Evolutionary conservation across 2,113 vertebrate species (phyloP), one percentile per base, ranked within the genome.

Genomic region (Larimichthys crocea): DNA sequence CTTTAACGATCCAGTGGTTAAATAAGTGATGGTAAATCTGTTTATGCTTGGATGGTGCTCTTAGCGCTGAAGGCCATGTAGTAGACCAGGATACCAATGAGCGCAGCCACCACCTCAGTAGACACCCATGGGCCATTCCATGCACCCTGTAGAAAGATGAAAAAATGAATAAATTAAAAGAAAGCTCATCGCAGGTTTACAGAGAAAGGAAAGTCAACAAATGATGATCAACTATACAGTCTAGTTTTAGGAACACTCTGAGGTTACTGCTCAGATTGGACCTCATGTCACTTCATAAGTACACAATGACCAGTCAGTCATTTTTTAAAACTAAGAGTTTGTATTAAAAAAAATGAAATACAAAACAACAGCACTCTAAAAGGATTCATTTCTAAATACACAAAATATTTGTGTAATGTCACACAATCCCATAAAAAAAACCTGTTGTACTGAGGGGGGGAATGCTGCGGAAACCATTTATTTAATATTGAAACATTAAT

Each of bases 111-210:
- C n/a, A 98, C 96, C 84, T 98, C 97, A 0, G 97, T 98, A 10
- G 97, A 96, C 60, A 98, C 96, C 97, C 96, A 98, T 1, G 97
- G 97, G 44, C 97, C 97, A 0, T 63, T 98, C 97, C 97, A 98
- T 0, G 95, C 96, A 53, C 97, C 97, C 97, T 98, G 91, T 0
- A 69, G 83, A 50, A 29, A 69, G 1, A 59, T n/a, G 2, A 22
- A 55, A 50, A 53, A 22, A n/a, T 0, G 11, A 15, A 14, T 4
- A 12, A 46, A 46, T 14, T 14, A 49, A 56, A 56, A 26, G 22
- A 49, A 17, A 16, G 3, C 12, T 61, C 5, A 16, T 22, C 17
- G 57, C 3, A 59, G 46, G 2, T 59, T 61, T 11, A 12, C 22
- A 10, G 9, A 40, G 4, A 9, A 75, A 19, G 24, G 56, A 4